These are phyloP conservation scores for Cololabis saira DNA, from an alignment of 2,113 vertebrate genomes.

Conservation along the genomic window DNA sequence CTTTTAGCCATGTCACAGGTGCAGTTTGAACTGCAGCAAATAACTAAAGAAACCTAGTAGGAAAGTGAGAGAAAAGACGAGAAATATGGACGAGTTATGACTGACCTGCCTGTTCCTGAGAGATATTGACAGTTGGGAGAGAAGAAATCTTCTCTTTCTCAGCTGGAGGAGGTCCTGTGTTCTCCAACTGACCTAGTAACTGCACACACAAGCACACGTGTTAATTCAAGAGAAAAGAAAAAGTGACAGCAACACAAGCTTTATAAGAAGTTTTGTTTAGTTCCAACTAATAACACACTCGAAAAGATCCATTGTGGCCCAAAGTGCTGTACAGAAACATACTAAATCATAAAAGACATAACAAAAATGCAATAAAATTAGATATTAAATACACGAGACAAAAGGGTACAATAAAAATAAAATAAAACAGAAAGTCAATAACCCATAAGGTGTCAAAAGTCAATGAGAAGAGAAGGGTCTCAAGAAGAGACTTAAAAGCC, in stretches of 20 bases:
- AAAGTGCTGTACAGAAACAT: too few relatives aligned
- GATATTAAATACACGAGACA: too few relatives aligned
- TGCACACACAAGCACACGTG: constrained; percentile 57
- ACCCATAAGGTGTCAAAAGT: too few relatives aligned
- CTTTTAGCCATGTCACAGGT: background rate
- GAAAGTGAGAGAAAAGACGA: background rate
- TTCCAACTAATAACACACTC: too few relatives aligned
- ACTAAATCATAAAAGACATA: too few relatives aligned
- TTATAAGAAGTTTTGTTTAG: background rate
- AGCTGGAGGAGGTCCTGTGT: constrained; percentile 95
- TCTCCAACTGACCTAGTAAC: constrained; percentile 96
- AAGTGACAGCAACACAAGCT: too few relatives aligned
- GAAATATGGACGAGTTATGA: constrained; percentile 4
- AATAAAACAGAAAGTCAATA: too few relatives aligned
- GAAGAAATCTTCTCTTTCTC: constrained; percentile 95
- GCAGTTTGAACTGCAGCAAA: background rate
- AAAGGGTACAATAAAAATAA: too few relatives aligned
- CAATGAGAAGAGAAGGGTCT: too few relatives aligned
- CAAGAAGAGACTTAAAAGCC: too few relatives aligned
- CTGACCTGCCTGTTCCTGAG: constrained; percentile 97
- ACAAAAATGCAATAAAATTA: too few relatives aligned
- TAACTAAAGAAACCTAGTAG: background rate
- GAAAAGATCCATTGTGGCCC: too few relatives aligned
- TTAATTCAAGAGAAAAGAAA: constrained; percentile 24
- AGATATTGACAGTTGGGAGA: constrained; percentile 91